Evolutionary conservation across 1,140 invertebrate genomes (phyloP).

Genomic region (Zophobas morio): DNA sequence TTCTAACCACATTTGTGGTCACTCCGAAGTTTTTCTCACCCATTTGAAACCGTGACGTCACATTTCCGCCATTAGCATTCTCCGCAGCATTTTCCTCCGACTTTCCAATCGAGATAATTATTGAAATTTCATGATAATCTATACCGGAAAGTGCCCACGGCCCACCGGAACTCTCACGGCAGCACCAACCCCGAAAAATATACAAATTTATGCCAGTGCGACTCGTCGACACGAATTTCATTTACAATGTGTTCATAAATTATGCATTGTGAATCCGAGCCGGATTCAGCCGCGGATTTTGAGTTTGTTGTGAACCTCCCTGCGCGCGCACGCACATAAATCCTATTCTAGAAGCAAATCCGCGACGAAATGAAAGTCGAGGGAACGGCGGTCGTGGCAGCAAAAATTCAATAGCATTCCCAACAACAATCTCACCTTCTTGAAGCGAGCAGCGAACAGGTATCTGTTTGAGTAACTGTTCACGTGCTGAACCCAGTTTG

Average conservation of each 20-base stretch:
- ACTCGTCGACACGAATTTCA: not conserved
- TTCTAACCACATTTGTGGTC: too few relatives aligned
- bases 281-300: not conserved
- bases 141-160: slow-evolving; percentile 30
- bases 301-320: not conserved
- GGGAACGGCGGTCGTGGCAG: slow-evolving; percentile 31
- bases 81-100: slow-evolving; percentile 7
- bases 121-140: not conserved
- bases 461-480: slow-evolving; percentile 54
- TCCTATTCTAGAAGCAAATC: not conserved
- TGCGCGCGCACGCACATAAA: not conserved
- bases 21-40: too few relatives aligned
- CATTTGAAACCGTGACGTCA: slow-evolving; percentile 28
- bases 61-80: slow-evolving; percentile 29
- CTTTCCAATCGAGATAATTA: slow-evolving; percentile 22
- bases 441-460: slow-evolving; percentile 30
- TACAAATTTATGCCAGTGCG: slow-evolving; percentile 1
- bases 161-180: slow-evolving; percentile 44
- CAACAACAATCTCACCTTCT: slow-evolving; percentile 45
- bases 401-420: slow-evolving; percentile 46
- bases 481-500: slow-evolving; percentile 53
- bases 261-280: not conserved
- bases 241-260: slow-evolving; percentile 5
- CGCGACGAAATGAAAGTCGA: slow-evolving; percentile 25
- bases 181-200: slow-evolving; percentile 13